Evolutionary conservation across 2,113 vertebrate genomes (phyloP).

Genomic region (Perca fluviatilis): DNA sequence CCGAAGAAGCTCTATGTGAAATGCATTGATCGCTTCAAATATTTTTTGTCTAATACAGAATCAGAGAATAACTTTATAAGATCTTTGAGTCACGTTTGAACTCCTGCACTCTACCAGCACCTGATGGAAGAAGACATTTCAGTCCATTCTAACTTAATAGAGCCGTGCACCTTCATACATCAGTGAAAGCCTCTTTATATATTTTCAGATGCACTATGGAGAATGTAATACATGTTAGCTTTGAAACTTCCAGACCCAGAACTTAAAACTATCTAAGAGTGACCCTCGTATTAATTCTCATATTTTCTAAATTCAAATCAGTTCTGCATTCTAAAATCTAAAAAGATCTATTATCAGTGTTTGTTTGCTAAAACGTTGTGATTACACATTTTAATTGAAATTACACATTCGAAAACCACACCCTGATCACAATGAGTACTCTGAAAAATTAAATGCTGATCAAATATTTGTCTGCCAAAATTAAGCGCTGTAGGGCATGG

Average conservation of each 20-base stretch:
- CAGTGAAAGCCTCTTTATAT: background rate
- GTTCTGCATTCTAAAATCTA: background rate
- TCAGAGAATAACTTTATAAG: background rate
- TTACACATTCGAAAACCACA: background rate
- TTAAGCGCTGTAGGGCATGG: too few relatives aligned
- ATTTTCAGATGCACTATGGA: background rate
- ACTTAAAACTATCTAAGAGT: background rate
- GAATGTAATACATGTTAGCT: background rate
- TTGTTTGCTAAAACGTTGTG: background rate
- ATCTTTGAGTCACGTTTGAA: background rate
- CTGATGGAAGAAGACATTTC: background rate
- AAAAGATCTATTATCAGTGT: background rate
- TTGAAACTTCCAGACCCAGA: background rate
- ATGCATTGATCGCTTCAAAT: background rate
- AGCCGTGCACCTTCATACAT: background rate
- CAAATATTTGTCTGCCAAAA: slow-evolving; percentile 1
- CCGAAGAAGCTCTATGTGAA: background rate
- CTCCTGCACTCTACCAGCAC: background rate
- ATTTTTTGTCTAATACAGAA: background rate
- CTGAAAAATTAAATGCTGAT: background rate
- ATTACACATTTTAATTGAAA: background rate
- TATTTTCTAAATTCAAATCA: background rate
- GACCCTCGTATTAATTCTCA: background rate
- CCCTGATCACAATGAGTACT: background rate
- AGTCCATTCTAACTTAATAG: too few relatives aligned